These are phyloP conservation scores for Antheraea assamensis DNA, from an alignment of 2,888 invertebrate species.

Conservation along the genomic window DNA sequence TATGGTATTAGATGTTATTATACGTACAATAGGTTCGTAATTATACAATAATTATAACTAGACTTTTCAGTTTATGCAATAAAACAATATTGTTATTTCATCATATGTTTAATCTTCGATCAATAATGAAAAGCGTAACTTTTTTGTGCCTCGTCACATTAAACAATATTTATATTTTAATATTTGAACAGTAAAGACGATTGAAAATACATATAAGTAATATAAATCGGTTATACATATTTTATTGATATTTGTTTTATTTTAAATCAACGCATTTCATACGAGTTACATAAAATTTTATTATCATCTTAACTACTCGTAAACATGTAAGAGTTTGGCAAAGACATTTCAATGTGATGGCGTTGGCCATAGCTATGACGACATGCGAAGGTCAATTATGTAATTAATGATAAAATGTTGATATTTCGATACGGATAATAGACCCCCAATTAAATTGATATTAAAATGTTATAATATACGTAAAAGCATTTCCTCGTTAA, in stretches of 20 bases:
- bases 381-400: background rate
- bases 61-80: background rate
- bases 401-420: background rate
- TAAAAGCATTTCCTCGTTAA: background rate
- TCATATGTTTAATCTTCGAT: constrained; percentile 2
- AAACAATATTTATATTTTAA: background rate
- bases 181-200: background rate
- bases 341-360: background rate
- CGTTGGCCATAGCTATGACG: background rate
- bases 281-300: background rate
- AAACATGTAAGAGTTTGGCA: background rate
- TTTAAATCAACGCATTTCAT: background rate
- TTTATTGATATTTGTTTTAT: background rate
- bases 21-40: too few species aligned
- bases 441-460: background rate
- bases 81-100: background rate
- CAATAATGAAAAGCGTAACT: constrained; percentile 4
- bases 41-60: too few species aligned
- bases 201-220: background rate
- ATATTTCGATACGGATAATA: background rate
- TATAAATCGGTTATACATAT: background rate
- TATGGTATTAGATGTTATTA: too few species aligned
- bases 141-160: background rate
- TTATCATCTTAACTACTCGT: background rate
- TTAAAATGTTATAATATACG: background rate